These are phyloP conservation scores for Megalopta genalis DNA, from an alignment of 1,140 invertebrate species.

Conservation along the genomic window DNA sequence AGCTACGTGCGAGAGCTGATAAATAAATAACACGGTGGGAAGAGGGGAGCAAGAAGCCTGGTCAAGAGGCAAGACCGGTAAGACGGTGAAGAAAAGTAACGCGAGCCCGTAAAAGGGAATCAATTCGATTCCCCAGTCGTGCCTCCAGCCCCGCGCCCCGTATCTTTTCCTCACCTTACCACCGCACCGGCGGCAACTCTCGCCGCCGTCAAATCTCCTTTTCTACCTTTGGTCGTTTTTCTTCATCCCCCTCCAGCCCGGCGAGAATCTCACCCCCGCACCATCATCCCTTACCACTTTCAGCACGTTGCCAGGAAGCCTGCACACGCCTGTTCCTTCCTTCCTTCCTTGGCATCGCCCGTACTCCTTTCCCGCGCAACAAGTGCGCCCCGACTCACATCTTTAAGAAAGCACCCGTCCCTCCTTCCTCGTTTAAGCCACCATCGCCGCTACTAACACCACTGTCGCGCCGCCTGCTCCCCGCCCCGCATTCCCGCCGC, in stretches of 20 bases:
- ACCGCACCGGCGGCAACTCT: slow-evolving; percentile 11
- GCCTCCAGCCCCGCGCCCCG: slow-evolving; percentile 38
- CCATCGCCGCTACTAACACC: slow-evolving; percentile 43
- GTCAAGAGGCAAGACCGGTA: slow-evolving; percentile 68
- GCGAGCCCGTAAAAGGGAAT: slow-evolving; percentile 77
- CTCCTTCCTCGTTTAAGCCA: slow-evolving; percentile 47
- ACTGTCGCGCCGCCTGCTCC: slow-evolving; percentile 30
- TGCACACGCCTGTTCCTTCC: slow-evolving; percentile 54
- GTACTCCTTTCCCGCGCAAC: slow-evolving; percentile 73
- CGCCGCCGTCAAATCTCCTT: slow-evolving; percentile 36
- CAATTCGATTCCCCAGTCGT: slow-evolving; percentile 76
- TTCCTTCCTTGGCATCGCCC: slow-evolving; percentile 60
- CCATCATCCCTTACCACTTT: neutral
- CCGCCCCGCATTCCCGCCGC: neutral
- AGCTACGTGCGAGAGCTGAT: slow-evolving; percentile 60
- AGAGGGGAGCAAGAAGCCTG: slow-evolving; percentile 23
- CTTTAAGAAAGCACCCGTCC: slow-evolving; percentile 75
- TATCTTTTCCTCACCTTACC: slow-evolving; percentile 67
- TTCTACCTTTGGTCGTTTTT: slow-evolving; percentile 41
- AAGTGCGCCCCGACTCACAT: slow-evolving; percentile 76
- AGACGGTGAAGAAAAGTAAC: slow-evolving; percentile 71
- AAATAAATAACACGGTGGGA: slow-evolving; percentile 71
- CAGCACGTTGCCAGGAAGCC: slow-evolving; percentile 5
- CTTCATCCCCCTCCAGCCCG: slow-evolving; percentile 40
- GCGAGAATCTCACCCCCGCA: slow-evolving; percentile 16